Evolutionary conservation across 2,888 invertebrate species (phyloP).

Genomic region (Drosophila helvetica): DNA sequence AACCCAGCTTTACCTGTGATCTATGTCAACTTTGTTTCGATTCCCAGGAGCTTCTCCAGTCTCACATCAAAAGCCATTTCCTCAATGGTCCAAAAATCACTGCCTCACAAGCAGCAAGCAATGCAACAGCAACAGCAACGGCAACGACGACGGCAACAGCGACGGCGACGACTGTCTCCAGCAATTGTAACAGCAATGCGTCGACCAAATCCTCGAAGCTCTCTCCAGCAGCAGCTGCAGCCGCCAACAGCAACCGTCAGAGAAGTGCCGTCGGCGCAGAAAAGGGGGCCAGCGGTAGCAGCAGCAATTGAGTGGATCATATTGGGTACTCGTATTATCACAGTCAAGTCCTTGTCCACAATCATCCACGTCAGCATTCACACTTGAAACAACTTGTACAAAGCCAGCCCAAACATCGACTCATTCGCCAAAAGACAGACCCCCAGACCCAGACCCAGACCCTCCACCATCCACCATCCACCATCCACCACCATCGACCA

Average conservation of each 20-base stretch:
- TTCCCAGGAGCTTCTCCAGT: constrained; percentile 82
- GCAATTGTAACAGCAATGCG: constrained; percentile 33
- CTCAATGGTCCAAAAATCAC: constrained; percentile 80
- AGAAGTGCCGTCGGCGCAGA: no score
- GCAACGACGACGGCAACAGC: neutral
- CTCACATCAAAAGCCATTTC: constrained; percentile 84
- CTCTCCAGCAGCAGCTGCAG: neutral
- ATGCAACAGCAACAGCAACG: constrained; percentile 2
- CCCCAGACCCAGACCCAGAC: no score
- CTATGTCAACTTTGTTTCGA: constrained; percentile 83
- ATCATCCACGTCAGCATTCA: neutral
- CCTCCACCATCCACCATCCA: neutral
- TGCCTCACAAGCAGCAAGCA: constrained; percentile 5
- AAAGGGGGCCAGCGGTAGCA: neutral
- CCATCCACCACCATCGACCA: neutral
- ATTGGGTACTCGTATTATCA: neutral
- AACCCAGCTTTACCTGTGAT: constrained; percentile 82
- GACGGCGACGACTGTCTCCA: constrained; percentile 3
- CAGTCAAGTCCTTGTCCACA: constrained; percentile 6
- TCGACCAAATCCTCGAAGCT: constrained; percentile 33
- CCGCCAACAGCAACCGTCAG: constrained; percentile 2
- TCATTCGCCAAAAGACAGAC: neutral
- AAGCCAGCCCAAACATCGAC: constrained; percentile 1
- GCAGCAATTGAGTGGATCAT: neutral
- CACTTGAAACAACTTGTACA: constrained; percentile 2